Conservation (phyloP, 2,113 vertebrate genomes). For the Setophaga kirtlandii region DNA sequence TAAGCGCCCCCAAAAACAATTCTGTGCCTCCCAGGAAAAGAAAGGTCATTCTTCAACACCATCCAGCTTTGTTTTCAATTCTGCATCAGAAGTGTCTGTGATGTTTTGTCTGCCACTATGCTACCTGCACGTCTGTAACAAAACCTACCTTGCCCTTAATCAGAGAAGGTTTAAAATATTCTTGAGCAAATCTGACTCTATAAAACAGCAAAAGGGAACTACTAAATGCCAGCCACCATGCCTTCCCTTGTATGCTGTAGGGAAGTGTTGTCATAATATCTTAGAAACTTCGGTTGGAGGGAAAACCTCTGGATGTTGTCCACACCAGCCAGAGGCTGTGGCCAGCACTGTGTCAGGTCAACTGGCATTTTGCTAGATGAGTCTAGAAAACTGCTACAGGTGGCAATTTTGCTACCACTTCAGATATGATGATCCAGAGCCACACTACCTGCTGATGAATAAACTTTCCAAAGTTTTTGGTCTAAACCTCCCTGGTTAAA, state of each 20-base stretch:
- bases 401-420: background rate
- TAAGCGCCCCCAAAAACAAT: background rate
- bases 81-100: background rate
- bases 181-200: background rate
- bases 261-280: background rate
- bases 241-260: background rate
- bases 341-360: background rate
- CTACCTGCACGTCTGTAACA: background rate
- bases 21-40: background rate
- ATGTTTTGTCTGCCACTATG: background rate
- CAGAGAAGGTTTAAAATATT: background rate
- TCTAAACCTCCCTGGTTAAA: background rate
- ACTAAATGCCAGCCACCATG: background rate
- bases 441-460: background rate
- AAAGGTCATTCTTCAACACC: background rate
- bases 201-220: background rate
- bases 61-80: background rate
- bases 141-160: background rate
- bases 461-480: background rate
- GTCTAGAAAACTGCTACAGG: background rate
- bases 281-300: background rate
- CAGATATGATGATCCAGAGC: background rate
- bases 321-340: background rate
- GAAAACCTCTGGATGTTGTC: background rate
- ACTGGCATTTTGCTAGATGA: background rate